A percentile compares a stretch with the other conserved stretches of the same genome.
Evolutionary conservation across 2,888 invertebrate genomes (phyloP).

Genomic region (Anaspis maculata): DNA sequence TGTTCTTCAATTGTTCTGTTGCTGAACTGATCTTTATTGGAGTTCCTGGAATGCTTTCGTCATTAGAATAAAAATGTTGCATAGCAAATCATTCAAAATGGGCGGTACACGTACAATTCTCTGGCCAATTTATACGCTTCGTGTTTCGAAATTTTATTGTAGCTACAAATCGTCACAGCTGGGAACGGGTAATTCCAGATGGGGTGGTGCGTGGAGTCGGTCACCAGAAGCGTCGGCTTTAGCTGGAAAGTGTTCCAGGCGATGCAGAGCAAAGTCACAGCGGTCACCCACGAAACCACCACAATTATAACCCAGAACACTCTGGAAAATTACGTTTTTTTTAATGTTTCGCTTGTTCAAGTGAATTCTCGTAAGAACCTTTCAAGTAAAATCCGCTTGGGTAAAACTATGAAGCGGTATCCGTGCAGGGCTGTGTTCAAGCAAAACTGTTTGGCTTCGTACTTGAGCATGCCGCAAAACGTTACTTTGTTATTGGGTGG

Average conservation of each 20-base stretch:
- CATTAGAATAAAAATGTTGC: no score
- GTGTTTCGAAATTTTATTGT: slow-evolving; percentile 50
- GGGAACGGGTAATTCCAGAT: slow-evolving; percentile 62
- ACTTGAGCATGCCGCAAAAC: slow-evolving; percentile 16
- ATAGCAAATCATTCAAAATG: no score
- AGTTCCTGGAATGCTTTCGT: no score
- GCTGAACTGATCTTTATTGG: no score
- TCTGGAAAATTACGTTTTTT: slow-evolving; percentile 33
- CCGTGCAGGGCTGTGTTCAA: slow-evolving; percentile 62
- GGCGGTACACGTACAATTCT: no score
- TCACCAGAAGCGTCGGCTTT: slow-evolving; percentile 25
- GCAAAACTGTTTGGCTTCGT: slow-evolving; percentile 49
- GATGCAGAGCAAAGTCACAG: slow-evolving; percentile 48
- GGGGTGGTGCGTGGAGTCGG: slow-evolving; percentile 48
- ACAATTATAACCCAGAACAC: slow-evolving; percentile 52
- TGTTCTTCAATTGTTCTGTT: no score
- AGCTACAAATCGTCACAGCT: slow-evolving; percentile 54
- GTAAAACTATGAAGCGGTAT: slow-evolving; percentile 58
- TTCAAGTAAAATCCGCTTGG: slow-evolving; percentile 48
- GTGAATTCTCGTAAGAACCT: slow-evolving; percentile 40
- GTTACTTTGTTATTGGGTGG: no score
- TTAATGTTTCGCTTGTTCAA: background rate
- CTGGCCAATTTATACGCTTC: no score
- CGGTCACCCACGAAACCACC: slow-evolving; percentile 46
- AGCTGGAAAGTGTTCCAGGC: slow-evolving; percentile 42